Evolutionary conservation across 2,797 vertebrate species (phyloP).

Genomic region (Gephyroberyx darwinii): DNA sequence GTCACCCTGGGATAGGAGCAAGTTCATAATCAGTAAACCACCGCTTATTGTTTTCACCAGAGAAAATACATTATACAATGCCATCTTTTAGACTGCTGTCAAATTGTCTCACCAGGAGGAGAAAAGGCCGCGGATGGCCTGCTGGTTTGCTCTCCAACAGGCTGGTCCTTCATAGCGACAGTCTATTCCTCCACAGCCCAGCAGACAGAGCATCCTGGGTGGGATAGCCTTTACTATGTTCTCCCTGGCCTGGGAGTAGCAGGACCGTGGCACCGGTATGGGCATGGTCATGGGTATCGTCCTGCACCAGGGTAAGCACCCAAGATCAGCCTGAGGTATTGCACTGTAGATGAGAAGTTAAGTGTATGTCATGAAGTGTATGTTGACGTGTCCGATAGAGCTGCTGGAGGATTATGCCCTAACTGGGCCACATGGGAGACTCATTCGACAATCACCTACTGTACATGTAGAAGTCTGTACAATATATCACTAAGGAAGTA

Average conservation of each 20-base stretch:
- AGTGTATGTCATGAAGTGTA: neutral
- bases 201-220: conserved; percentile 82
- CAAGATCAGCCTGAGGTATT: conserved; percentile 11
- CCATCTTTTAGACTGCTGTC: neutral
- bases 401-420: conserved; percentile 5
- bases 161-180: conserved; percentile 86
- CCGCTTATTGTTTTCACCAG: neutral
- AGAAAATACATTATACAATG: neutral
- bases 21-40: conserved; percentile 13
- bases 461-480: neutral
- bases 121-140: conserved; percentile 84
- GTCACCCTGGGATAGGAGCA: conserved; percentile 80
- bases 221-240: conserved; percentile 84
- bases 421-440: neutral
- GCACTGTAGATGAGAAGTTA: neutral
- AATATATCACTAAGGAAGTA: neutral
- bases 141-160: conserved; percentile 82
- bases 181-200: conserved; percentile 83
- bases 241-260: conserved; percentile 86
- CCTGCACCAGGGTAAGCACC: conserved; percentile 28
- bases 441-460: neutral
- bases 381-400: neutral
- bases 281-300: conserved; percentile 70
- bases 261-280: conserved; percentile 78
- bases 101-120: conserved; percentile 82